Evolutionary conservation across 2,113 vertebrate genomes (phyloP).

Genomic region (Apeltes quadracus): DNA sequence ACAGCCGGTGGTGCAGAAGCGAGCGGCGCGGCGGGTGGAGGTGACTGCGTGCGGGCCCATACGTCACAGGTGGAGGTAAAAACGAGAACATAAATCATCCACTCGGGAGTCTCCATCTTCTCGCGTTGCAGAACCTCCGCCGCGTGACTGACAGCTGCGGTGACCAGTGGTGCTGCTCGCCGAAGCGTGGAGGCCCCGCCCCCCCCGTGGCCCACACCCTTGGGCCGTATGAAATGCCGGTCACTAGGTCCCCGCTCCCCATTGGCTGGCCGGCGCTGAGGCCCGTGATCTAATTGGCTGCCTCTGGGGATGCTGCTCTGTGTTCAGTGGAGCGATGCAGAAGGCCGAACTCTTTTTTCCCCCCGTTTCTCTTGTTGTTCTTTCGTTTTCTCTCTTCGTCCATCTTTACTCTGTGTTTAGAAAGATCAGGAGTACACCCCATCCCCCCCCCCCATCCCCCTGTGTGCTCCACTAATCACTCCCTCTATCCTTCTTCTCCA

Average conservation of each 20-base stretch:
- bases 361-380: not conserved
- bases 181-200: slow-evolving; percentile 43
- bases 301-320: slow-evolving; percentile 67
- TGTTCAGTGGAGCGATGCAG: slow-evolving; percentile 67
- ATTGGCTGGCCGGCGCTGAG: slow-evolving; percentile 65
- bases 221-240: slow-evolving; percentile 72
- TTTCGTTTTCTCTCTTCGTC: slow-evolving; percentile 37
- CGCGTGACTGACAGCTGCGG: slow-evolving; percentile 25
- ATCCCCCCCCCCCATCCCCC: not conserved
- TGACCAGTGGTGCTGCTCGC: slow-evolving; percentile 26
- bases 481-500: slow-evolving; percentile 11
- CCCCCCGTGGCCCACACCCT: slow-evolving; percentile 65
- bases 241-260: slow-evolving; percentile 73
- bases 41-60: not conserved
- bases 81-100: not conserved
- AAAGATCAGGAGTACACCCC: not conserved
- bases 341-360: slow-evolving; percentile 50
- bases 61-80: slow-evolving; percentile 5
- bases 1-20: slow-evolving; percentile 36
- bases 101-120: not conserved
- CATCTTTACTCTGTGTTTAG: slow-evolving; percentile 50
- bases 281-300: slow-evolving; percentile 67
- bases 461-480: not conserved
- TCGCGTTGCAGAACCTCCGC: not conserved
- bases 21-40: not conserved